phyloP scores from a whole-genome alignment of 1,140 invertebrate species.

The Drosophila ironensis region DNA sequence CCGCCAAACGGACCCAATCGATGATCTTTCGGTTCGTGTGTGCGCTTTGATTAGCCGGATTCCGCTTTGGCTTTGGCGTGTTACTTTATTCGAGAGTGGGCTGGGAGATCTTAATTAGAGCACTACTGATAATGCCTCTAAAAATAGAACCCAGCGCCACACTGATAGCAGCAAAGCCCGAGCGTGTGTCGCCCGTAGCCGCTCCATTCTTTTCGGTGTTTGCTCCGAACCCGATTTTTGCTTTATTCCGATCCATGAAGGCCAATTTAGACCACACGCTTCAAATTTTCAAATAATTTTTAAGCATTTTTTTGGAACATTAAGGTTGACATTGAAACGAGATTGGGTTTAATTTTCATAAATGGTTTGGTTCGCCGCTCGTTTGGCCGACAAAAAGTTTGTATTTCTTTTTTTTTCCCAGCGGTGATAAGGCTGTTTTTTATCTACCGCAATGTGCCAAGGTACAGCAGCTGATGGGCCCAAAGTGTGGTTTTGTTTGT shows the following conservation, averaged over 20 bases:
- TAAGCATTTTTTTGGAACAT: constrained; percentile 17
- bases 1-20: constrained; percentile 4
- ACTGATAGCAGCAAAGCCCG: constrained; percentile 61
- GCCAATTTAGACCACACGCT: constrained; percentile 26
- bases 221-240: constrained; percentile 9
- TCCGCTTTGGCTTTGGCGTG: constrained; percentile 31
- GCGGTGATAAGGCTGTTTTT: constrained; percentile 19
- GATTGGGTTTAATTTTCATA: constrained; percentile 50
- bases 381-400: constrained; percentile 13
- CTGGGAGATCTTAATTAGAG: constrained; percentile 76
- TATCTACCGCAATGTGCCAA: constrained; percentile 25
- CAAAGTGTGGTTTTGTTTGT: constrained; percentile 12
- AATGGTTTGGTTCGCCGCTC: constrained; percentile 41
- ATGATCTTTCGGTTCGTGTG: constrained; percentile 27
- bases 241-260: constrained; percentile 21
- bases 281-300: constrained; percentile 11
- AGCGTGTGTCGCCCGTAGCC: constrained; percentile 21
- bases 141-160: constrained; percentile 53
- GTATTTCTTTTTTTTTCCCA: background rate
- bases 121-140: constrained; percentile 70
- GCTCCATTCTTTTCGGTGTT: constrained; percentile 30
- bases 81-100: constrained; percentile 42
- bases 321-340: constrained; percentile 62
- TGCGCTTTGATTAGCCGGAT: constrained; percentile 60
- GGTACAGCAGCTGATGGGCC: constrained; percentile 43